Evolutionary conservation across 2,113 vertebrate genomes (phyloP).

Genomic region (Lepisosteus osseus): DNA sequence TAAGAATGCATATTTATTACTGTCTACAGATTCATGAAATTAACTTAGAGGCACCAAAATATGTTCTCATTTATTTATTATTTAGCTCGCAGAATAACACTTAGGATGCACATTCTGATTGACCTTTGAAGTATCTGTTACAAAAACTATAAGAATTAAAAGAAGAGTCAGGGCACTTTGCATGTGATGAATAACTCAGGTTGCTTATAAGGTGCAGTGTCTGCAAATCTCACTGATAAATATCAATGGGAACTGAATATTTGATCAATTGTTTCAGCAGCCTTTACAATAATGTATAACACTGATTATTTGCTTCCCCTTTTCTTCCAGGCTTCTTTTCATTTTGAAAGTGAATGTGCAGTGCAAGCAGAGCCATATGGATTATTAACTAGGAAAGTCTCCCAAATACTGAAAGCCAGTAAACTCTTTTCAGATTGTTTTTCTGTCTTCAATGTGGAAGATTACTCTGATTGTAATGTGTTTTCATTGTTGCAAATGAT

Average conservation of each 20-base stretch:
- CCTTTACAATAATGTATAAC: not conserved
- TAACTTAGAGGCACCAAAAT: no score
- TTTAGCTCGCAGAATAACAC: no score
- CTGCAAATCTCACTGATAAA: not conserved
- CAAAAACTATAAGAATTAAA: not conserved
- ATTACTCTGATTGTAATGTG: no score
- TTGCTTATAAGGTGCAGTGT: not conserved
- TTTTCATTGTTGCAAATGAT: no score
- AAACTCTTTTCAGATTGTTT: no score
- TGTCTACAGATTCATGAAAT: no score
- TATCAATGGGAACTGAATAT: not conserved
- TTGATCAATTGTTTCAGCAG: not conserved
- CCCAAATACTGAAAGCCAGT: no score
- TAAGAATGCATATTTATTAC: no score
- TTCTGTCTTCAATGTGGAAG: no score
- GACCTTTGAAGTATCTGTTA: not conserved
- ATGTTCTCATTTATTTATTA: no score
- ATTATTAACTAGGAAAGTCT: not conserved
- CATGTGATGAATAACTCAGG: not conserved
- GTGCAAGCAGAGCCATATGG: not conserved
- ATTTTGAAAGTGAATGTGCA: not conserved
- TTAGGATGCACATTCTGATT: not conserved
- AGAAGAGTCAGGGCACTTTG: not conserved
- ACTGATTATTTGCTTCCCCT: not conserved
- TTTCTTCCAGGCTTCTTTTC: not conserved